Conservation (phyloP, 2,797 vertebrate genomes). For the Hylomyscus alleni region DNA sequence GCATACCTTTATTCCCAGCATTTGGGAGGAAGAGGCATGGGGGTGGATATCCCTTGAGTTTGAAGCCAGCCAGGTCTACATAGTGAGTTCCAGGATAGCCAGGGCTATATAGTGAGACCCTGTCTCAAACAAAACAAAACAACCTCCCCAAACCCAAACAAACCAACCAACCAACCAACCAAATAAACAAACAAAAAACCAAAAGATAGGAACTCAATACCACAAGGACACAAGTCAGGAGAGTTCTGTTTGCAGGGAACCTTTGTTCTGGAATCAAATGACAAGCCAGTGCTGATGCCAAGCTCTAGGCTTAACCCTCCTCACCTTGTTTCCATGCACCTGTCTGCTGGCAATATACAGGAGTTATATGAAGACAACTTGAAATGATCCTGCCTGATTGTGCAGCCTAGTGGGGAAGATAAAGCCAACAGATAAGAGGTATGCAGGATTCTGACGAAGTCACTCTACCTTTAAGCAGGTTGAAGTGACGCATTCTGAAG, state of each 20-base stretch:
- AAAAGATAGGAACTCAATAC: not conserved
- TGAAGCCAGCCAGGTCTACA: not conserved
- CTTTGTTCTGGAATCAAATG: not conserved
- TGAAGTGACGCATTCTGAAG: not conserved
- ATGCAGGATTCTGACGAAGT: not conserved
- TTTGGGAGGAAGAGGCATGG: not conserved
- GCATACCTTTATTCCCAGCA: not conserved
- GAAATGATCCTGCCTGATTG: not conserved
- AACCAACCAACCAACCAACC: not conserved
- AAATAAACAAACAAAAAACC: not conserved
- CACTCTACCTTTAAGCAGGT: slow-evolving; percentile 7
- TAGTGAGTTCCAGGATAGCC: not conserved
- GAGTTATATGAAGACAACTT: not conserved
- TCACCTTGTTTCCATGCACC: not conserved
- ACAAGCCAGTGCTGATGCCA: too few species aligned
- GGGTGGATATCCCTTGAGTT: not conserved
- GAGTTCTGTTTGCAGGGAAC: not conserved
- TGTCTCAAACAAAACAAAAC: not conserved
- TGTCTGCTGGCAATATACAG: not conserved
- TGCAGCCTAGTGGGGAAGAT: not conserved
- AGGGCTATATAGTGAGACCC: not conserved
- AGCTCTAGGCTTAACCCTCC: not conserved
- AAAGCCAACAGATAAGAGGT: not conserved
- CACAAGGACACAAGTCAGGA: not conserved
- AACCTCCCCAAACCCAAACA: too few species aligned